Evolutionary conservation across 2,113 vertebrate genomes (phyloP), one percentile per base, ranked within the genome.

Genomic region (Galbula dea): DNA sequence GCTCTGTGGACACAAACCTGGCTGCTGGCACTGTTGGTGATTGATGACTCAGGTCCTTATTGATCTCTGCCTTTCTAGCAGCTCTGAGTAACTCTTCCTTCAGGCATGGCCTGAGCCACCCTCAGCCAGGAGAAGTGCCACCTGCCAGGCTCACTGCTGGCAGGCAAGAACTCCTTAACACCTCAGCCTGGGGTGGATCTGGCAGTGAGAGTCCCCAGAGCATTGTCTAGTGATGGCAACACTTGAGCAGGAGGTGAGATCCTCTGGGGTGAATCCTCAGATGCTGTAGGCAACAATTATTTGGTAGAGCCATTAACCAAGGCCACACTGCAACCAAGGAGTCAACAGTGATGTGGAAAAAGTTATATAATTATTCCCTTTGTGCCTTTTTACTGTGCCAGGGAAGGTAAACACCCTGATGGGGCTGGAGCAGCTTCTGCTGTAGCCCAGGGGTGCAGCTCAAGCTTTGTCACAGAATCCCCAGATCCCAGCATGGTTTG

Each of bases 171-270:
- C 59, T 68, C 55, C 66, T 11, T 4, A 52, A 15, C 16, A 2
- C 37, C 23, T 23, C 45, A 49, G 18, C 49, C 15, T 6, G 1
- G 71, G 37, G 55, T 55, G 21, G 55, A 8, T 15, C 20, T 27
- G 32, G 41, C 54, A 6, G 52, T 1, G 30, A 65, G 11, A 9
- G 5, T 34, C 36, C 83, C 79, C 67, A 9, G 3, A 10, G 45
- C 7, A 4, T 21, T 19, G 54, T 63, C 21, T 0, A 4, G 63
- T 5, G 62, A 13, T 9, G 7, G 59, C 12, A 3, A 0, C 15
- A 1, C 39, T 9, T 9, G 59, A 16, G 57, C 61, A 11, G 74
- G 65, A 32, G 59, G 21, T 58, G 61, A 52, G 66, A 3, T 46
- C 54, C 24, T 65, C 27, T 61, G 77, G 57, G 1, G 0, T 1